Base-by-base conservation (phyloP, 1,140 invertebrate genomes). In the Drosophila azteca region DNA sequence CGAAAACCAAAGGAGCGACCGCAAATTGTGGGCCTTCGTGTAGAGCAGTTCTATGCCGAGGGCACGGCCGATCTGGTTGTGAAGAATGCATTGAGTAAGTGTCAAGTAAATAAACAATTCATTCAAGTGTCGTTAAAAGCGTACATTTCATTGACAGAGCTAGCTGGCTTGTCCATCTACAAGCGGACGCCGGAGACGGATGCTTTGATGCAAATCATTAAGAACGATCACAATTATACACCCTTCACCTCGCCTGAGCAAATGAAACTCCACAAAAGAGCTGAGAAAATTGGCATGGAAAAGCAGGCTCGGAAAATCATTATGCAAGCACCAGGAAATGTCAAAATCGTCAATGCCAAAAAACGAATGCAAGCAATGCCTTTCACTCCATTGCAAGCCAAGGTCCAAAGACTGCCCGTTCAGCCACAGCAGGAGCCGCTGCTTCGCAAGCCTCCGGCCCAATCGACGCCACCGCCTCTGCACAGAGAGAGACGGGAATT, bases 171-270 rank as follows among this genome's bases (percentile, higher is more conserved):
- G 6, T 73, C 89, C 0, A 51, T 78, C 11, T 77, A 72, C 17
- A 85, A 89, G 49, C 50, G 84, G 7, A 84, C 81, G 4, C 57
- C 79, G 0, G 91, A 92, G 50, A 65, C 77, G 20, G 91, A 92
- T 46, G 85, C 90, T 15, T 51, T 76, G 3, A 6, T 91, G 48
- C 76, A 82, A 46, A 92, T 93, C 51, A 94, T 95, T 61, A 92
- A 93, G 77, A 94, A 95, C 91, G 94, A 95, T 89, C 94, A 95
- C 85, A 95, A 94, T 74, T 95, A 95, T 76, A 95, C 94, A 58
- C 93, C 94, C 17, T 93, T 94, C 35, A 94, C 93, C 48, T 94
- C 93, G 17, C 93, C 93, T 15, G 93, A 92, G 73, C 93, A 93
- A 78, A 85, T 91, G 39, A 88, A 81, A 60, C 79, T 79, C 6